phyloP scores from a whole-genome alignment of 2,888 invertebrate species.

The Drosophila paranaensis region DNA sequence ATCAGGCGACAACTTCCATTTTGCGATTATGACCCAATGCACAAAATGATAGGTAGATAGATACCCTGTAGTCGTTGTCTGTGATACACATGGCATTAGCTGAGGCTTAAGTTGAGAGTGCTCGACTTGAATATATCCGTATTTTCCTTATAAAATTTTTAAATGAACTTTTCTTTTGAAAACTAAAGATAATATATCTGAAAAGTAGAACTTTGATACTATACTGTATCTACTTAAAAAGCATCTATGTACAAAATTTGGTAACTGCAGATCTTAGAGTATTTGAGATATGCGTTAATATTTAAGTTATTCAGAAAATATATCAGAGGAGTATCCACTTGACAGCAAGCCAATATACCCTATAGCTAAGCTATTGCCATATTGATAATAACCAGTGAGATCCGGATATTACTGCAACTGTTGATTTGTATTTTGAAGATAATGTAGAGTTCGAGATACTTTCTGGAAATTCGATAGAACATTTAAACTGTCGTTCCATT shows the following conservation, averaged over 20 bases:
- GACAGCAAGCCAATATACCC: background rate
- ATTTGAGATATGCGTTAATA: too few species aligned
- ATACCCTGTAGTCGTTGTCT: background rate
- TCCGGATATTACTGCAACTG: slow-evolving; percentile 48
- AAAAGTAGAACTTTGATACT: background rate
- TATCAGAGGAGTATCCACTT: background rate
- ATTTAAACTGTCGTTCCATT: background rate
- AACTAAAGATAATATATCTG: background rate
- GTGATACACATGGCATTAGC: background rate
- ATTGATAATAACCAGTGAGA: slow-evolving; percentile 25
- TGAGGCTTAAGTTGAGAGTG: background rate
- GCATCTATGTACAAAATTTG: background rate
- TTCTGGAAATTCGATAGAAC: background rate
- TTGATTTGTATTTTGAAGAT: background rate
- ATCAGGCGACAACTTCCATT: slow-evolving; percentile 64
- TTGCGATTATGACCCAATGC: slow-evolving; percentile 50
- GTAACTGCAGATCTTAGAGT: too few species aligned
- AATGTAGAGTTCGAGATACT: background rate
- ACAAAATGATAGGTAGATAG: background rate
- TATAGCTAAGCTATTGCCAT: background rate
- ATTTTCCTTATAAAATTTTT: background rate
- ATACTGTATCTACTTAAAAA: background rate
- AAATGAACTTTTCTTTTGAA: too few species aligned
- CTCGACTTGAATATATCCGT: background rate
- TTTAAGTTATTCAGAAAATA: too few species aligned